Evolutionary conservation across 2,888 invertebrate species (phyloP).

Genomic region (Tachina grossa): DNA sequence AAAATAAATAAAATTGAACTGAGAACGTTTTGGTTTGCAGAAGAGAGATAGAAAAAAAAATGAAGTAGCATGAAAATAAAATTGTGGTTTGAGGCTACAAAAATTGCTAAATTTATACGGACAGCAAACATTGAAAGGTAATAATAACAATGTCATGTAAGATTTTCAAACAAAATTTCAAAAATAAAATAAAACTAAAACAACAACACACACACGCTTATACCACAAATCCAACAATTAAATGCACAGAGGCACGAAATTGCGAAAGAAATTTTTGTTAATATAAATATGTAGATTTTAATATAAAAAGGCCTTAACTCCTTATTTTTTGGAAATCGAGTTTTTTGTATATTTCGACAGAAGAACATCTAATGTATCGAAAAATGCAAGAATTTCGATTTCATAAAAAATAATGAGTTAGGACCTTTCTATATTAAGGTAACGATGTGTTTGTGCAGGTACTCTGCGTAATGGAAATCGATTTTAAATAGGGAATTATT

Average conservation of each 20-base stretch:
- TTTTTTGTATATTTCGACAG: too few relatives aligned
- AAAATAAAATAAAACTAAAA: slow-evolving; percentile 20
- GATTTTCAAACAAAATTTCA: slow-evolving; percentile 38
- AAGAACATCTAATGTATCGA: too few relatives aligned
- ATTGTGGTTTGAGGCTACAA: slow-evolving; percentile 70
- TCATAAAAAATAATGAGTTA: too few relatives aligned
- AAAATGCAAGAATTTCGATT: too few relatives aligned
- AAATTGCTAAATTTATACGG: slow-evolving; percentile 67
- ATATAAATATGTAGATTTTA: too few relatives aligned
- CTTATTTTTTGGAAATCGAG: too few relatives aligned
- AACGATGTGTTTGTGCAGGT: too few relatives aligned
- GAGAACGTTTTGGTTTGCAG: slow-evolving; percentile 5
- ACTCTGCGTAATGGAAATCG: too few relatives aligned
- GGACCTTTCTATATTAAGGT: too few relatives aligned
- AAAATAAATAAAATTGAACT: background rate
- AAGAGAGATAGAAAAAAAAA: slow-evolving; percentile 33
- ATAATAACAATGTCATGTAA: slow-evolving; percentile 70
- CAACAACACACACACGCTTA: slow-evolving; percentile 6
- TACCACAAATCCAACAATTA: slow-evolving; percentile 28
- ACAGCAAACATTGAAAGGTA: slow-evolving; percentile 65
- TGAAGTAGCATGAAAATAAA: slow-evolving; percentile 70
- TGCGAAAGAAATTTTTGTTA: background rate
- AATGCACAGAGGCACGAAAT: slow-evolving; percentile 21
- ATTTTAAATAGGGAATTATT: too few relatives aligned
- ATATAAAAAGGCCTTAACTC: too few relatives aligned